Conservation (phyloP, 2,113 vertebrate species). For the Pelobates fuscus region DNA sequence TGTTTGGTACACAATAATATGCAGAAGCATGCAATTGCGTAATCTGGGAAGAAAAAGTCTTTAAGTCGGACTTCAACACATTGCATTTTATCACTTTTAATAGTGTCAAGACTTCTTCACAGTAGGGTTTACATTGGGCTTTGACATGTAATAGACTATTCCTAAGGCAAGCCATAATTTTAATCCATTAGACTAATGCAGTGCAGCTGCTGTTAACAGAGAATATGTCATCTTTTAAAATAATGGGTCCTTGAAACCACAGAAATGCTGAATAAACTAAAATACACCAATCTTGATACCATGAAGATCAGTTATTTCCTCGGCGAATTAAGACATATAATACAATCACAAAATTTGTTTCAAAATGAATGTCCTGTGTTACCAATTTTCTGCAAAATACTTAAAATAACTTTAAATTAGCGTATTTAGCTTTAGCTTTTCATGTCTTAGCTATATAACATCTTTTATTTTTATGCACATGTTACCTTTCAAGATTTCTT, state of each 20-base stretch:
- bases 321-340: neutral
- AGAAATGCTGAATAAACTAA: slow-evolving; percentile 60
- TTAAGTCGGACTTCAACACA: too few relatives aligned
- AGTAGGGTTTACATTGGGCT: slow-evolving; percentile 59
- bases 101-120: slow-evolving; percentile 59
- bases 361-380: slow-evolving; percentile 6
- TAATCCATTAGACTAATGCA: slow-evolving; percentile 68
- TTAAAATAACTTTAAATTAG: too few relatives aligned
- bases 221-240: slow-evolving; percentile 56
- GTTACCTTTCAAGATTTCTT: too few relatives aligned
- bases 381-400: neutral
- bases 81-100: slow-evolving; percentile 56
- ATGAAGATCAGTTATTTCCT: slow-evolving; percentile 18
- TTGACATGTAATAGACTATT: slow-evolving; percentile 61
- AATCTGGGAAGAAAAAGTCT: too few relatives aligned
- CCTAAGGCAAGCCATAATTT: slow-evolving; percentile 64
- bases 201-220: slow-evolving; percentile 63
- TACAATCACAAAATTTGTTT: neutral
- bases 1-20: too few relatives aligned
- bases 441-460: neutral
- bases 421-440: slow-evolving; percentile 1
- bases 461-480: too few relatives aligned
- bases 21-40: too few relatives aligned
- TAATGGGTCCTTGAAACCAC: slow-evolving; percentile 53
- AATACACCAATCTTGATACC: slow-evolving; percentile 31